These are phyloP conservation scores for Trypoxylus dichotomus DNA, from an alignment of 1,140 invertebrate genomes.

Conservation along the genomic window DNA sequence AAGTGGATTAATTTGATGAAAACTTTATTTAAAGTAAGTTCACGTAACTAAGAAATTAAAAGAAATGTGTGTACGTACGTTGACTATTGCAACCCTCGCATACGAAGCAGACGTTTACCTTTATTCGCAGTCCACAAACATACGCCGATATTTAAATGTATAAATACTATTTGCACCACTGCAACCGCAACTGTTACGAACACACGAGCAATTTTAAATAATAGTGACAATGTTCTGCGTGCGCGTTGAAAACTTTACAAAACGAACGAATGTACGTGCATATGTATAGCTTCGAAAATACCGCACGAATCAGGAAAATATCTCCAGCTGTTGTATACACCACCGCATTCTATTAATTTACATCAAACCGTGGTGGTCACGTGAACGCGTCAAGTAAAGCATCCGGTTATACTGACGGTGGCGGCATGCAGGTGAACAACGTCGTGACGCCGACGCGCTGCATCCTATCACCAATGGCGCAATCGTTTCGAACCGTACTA, in stretches of 20 bases:
- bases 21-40: too few relatives aligned
- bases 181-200: neutral
- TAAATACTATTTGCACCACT: neutral
- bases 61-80: too few relatives aligned
- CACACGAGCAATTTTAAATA: neutral
- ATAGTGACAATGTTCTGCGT: neutral
- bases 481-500: neutral
- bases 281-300: neutral
- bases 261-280: neutral
- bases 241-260: neutral
- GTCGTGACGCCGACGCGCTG: slow-evolving; percentile 13
- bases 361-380: neutral
- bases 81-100: too few relatives aligned
- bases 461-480: slow-evolving; percentile 20
- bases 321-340: neutral
- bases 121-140: neutral
- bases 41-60: too few relatives aligned
- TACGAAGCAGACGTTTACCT: too few relatives aligned
- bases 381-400: slow-evolving; percentile 19
- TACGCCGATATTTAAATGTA: neutral
- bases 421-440: slow-evolving; percentile 15
- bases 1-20: too few relatives aligned
- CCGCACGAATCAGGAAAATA: neutral
- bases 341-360: slow-evolving; percentile 9
- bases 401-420: slow-evolving; percentile 10